These are phyloP conservation scores for Drosophila ananassae DNA, from an alignment of 1,140 invertebrate genomes.

Conservation along the genomic window DNA sequence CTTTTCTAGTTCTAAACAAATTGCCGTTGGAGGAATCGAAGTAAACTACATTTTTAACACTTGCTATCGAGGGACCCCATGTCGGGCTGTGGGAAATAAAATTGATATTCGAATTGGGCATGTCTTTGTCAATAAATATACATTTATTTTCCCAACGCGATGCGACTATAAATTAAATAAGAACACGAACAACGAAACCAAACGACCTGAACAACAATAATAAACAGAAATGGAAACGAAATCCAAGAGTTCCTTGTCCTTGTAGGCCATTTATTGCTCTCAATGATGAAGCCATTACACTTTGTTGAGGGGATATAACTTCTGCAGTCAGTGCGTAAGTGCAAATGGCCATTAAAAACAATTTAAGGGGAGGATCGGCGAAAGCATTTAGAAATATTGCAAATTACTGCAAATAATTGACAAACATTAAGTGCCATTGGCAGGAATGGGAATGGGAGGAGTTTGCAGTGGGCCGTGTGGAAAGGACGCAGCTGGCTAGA, in stretches of 20 bases:
- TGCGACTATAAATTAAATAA: slow-evolving; percentile 69
- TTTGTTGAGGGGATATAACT: slow-evolving; percentile 19
- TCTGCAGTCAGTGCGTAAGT: slow-evolving; percentile 60
- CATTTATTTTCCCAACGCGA: slow-evolving; percentile 67
- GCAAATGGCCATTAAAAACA: slow-evolving; percentile 82
- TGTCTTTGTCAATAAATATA: slow-evolving; percentile 66
- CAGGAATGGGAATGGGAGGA: not conserved
- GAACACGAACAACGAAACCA: slow-evolving; percentile 23
- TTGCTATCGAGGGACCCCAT: slow-evolving; percentile 41
- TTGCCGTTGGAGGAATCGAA: slow-evolving; percentile 29
- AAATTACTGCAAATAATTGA: slow-evolving; percentile 83
- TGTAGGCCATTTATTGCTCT: slow-evolving; percentile 67
- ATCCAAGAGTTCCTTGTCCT: slow-evolving; percentile 17
- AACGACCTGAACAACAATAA: slow-evolving; percentile 49
- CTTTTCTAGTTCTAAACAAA: slow-evolving; percentile 56
- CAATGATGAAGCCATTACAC: slow-evolving; percentile 72
- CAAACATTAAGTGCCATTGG: slow-evolving; percentile 64
- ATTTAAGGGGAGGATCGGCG: slow-evolving; percentile 67
- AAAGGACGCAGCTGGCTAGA: slow-evolving; percentile 48
- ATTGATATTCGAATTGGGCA: slow-evolving; percentile 3
- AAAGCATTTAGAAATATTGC: slow-evolving; percentile 79
- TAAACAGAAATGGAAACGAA: slow-evolving; percentile 35
- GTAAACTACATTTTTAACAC: slow-evolving; percentile 78
- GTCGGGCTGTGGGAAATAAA: slow-evolving; percentile 13
- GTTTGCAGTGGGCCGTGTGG: slow-evolving; percentile 1